Base-by-base conservation (phyloP, 2,113 vertebrate genomes). In the Platysternon megacephalum region DNA sequence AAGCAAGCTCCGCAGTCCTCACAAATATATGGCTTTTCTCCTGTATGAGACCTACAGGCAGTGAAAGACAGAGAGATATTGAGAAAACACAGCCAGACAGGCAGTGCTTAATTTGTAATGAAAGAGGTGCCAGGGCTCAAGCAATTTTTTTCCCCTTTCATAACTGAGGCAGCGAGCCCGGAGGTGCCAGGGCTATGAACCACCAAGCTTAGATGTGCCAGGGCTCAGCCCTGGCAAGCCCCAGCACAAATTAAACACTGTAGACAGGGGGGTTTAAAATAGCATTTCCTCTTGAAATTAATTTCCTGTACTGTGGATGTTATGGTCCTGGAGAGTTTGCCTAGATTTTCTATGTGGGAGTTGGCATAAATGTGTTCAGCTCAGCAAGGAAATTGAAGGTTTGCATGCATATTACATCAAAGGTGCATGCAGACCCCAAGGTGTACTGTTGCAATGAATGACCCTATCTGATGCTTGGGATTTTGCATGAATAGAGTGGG, bases 1-100 rank as follows among this genome's bases (percentile, higher is more conserved):
- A 98, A 98, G 74, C 97, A 97, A 17, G 97, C 96, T 1, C 98
- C 98, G 0, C 98, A 98, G 16, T 98, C 98, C 85, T 98, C 98
- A 48, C 98, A 98, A 28, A 98, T 87, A 29, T 98, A 98, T 0
- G 97, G 98, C 91, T 97, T 98, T 89, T 98, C 98, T 61, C 98
- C 98, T 1, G 98, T 98, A 56, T 98, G 98, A 74, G 97, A 98
- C 85, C 98, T 98, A 46, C 32, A 26, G 1, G 78, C 65, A 94
- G 32, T 2, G 1, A 51, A 82, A 5, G 14, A 74, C 11, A 52
- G 39, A 14, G 0, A 1, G 19, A 13, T 5, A 39, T 46, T 46
- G n/a, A 82, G 24, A 52, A 88, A 84, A 12, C 1, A 84, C 61
- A 72, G 65, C 35, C 39, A 72, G 2, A 3, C 1, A 51, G 19